These are phyloP conservation scores for Limnephilus marmoratus DNA, from an alignment of 2,888 invertebrate species.

Conservation along the genomic window DNA sequence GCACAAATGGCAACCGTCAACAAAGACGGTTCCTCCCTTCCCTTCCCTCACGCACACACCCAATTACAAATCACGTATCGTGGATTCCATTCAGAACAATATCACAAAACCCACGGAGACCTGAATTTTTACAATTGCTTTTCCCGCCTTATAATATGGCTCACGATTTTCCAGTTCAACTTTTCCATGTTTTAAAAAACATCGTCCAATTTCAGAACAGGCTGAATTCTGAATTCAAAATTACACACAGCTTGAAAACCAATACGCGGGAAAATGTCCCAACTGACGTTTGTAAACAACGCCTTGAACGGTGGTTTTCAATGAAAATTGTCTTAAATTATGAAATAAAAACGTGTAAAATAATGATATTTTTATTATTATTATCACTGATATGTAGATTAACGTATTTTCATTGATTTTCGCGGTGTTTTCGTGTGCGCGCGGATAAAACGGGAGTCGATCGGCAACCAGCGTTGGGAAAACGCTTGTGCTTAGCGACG, in stretches of 20 bases:
- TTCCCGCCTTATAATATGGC: constrained; percentile 39
- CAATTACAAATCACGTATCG: constrained; percentile 39
- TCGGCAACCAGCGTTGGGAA: constrained; percentile 56
- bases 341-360: not conserved
- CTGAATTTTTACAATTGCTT: not conserved
- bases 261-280: constrained; percentile 47
- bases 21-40: constrained; percentile 49
- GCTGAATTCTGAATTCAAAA: constrained; percentile 45
- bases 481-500: constrained; percentile 57
- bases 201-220: not conserved
- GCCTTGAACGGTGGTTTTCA: not conserved
- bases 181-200: constrained; percentile 28
- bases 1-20: constrained; percentile 56
- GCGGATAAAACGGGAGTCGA: constrained; percentile 57
- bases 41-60: constrained; percentile 50
- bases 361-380: not conserved
- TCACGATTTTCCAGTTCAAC: not conserved
- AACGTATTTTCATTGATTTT: constrained; percentile 32
- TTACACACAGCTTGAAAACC: not conserved
- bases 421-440: constrained; percentile 59
- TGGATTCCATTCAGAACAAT: constrained; percentile 38
- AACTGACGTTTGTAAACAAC: constrained; percentile 51
- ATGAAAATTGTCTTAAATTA: not conserved
- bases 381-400: constrained; percentile 39
- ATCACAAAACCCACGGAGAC: constrained; percentile 32